These are phyloP conservation scores for Arnoldichthys spilopterus DNA, from an alignment of 2,797 vertebrate genomes.

Conservation along the genomic window DNA sequence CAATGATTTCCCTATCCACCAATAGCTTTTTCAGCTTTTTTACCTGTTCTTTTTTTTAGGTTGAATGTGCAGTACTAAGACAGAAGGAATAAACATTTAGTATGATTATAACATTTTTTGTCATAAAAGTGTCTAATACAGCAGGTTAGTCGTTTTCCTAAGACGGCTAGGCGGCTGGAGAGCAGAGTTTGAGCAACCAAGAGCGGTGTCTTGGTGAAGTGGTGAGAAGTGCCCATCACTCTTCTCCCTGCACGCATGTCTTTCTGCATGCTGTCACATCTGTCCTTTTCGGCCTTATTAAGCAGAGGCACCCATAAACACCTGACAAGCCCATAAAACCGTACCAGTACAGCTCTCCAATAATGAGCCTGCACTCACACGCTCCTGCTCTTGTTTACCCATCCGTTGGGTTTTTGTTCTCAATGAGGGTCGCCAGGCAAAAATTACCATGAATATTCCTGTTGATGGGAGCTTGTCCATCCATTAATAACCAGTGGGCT, in stretches of 20 bases:
- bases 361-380: constrained; percentile 47
- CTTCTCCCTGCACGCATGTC: constrained; percentile 50
- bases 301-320: constrained; percentile 49
- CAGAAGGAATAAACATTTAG: constrained; percentile 10
- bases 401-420: constrained; percentile 13
- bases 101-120: constrained; percentile 2
- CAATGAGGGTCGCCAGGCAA: constrained; percentile 28
- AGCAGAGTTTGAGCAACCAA: constrained; percentile 32
- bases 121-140: constrained; percentile 14
- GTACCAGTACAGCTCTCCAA: constrained; percentile 34
- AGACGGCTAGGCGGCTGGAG: constrained; percentile 32
- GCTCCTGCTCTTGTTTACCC: constrained; percentile 35
- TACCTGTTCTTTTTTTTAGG: too few species aligned
- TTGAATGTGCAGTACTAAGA: neutral
- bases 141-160: constrained; percentile 31
- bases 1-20: neutral
- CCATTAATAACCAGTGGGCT: constrained; percentile 44
- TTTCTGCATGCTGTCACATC: constrained; percentile 54
- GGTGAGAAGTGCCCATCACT: constrained; percentile 53
- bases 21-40: too few species aligned
- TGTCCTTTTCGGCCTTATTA: constrained; percentile 61
- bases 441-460: constrained; percentile 41
- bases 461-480: constrained; percentile 33
- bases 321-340: constrained; percentile 53
- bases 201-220: constrained; percentile 47